Base-by-base conservation (phyloP, 1,140 invertebrate genomes). In the Lepidurus packardi region DNA sequence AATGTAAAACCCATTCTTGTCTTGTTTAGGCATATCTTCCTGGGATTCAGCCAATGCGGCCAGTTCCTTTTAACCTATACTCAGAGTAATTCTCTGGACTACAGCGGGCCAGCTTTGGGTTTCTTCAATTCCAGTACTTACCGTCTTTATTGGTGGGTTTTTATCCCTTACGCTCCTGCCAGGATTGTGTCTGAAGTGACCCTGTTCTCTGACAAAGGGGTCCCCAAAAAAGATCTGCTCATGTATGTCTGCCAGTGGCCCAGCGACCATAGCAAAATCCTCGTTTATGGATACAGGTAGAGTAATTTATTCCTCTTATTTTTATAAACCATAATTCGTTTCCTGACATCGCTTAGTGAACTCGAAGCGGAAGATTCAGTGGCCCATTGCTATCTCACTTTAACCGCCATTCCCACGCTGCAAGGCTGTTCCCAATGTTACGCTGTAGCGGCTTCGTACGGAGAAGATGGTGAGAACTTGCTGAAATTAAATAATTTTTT, bases 41-140 rank as follows among this genome's bases (percentile, higher is more conserved):
- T 98, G 90, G 96, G 96, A 9, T 92, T 97, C 81, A 95, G 94
- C 41, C 91, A 94, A 82, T 96, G 94, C 86, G 95, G 95, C 9
- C 92, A 95, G 84, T 97, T 94, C 88, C 88, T 97, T 78, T 85
- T 98, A 77, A 96, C 94, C 77, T 97, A 96, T 84, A 92, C 92
- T 8, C 89, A 89, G 80, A 88, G 13, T 16, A 65, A 65, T 65
- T 78, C 77, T 6, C 77, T 75, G 77, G 77, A 45, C 8, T 78
- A 80, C 8, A 74, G 77, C 65, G 76, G 24, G 41, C 21, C 10
- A 7, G 16, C 75, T 11, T 78, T 24, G 79, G 79, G 78, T 75
- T 78, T 80, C 41, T 43, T 43, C n/a, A 47, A n/a, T 47, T 21
- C n/a, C 44, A 82, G 85, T 80, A 89, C 88, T 83, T 92, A 92